phyloP scores from a whole-genome alignment of 2,113 vertebrate genomes.

The Plectropomus leopardus region DNA sequence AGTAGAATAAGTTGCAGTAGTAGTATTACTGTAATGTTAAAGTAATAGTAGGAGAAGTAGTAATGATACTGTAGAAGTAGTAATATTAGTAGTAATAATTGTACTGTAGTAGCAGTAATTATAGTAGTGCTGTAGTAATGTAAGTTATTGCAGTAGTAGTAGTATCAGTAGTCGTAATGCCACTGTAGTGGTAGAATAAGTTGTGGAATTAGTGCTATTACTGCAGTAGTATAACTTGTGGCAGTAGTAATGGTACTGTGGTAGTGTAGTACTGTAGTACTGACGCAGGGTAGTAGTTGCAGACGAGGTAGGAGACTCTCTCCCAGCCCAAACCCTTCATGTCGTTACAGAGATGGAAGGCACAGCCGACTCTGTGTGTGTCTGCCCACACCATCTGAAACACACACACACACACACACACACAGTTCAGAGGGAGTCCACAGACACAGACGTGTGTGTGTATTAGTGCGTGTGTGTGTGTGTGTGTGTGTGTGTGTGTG shows the following conservation, averaged over 20 bases:
- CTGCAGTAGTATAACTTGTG: not conserved
- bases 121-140: not conserved
- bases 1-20: no score
- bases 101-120: not conserved
- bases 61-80: not conserved
- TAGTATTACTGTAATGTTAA: no score
- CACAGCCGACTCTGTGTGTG: constrained; percentile 78
- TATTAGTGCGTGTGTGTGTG: not conserved
- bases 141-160: no score
- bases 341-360: constrained; percentile 63
- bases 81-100: not conserved
- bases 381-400: constrained; percentile 81
- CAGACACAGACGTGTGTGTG: not conserved
- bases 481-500: not conserved
- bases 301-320: constrained; percentile 68
- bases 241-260: not conserved
- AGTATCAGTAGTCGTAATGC: no score
- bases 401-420: constrained; percentile 48
- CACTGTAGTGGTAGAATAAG: no score
- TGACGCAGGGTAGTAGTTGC: constrained; percentile 81
- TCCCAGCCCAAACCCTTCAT: constrained; percentile 71
- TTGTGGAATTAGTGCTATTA: no score
- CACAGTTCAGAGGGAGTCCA: not conserved
- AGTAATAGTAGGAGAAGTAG: not conserved
- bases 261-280: constrained; percentile 38